phyloP scores from a whole-genome alignment of 2,888 invertebrate genomes.

The Cephus pygmeus region DNA sequence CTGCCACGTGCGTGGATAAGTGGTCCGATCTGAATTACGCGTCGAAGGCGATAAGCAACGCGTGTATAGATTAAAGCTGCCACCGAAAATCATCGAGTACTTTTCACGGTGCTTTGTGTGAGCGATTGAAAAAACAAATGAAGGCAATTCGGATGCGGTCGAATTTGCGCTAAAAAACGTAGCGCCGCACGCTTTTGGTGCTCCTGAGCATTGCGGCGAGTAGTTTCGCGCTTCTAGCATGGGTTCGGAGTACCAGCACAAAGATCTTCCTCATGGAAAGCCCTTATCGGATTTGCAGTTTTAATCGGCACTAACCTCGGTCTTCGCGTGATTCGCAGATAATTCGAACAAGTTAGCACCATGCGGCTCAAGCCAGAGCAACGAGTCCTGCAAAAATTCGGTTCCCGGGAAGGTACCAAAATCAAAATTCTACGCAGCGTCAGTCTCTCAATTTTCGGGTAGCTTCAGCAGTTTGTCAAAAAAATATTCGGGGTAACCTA shows the following conservation, averaged over 20 bases:
- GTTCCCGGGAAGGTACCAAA: no score
- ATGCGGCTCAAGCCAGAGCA: no score
- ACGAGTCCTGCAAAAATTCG: no score
- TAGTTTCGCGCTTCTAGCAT: constrained; percentile 12
- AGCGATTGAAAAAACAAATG: constrained; percentile 21
- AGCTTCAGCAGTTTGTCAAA: no score
- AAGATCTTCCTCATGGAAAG: background rate
- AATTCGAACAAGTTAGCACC: no score
- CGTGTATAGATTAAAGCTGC: constrained; percentile 24
- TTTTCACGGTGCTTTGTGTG: constrained; percentile 21
- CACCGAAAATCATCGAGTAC: constrained; percentile 21
- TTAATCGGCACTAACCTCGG: no score
- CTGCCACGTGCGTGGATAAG: constrained; percentile 15
- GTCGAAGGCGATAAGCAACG: constrained; percentile 17
- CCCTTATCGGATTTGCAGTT: background rate
- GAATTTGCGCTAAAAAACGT: constrained; percentile 19
- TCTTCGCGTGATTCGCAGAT: no score
- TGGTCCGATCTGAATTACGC: constrained; percentile 23
- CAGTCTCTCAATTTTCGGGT: no score
- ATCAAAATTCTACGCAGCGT: no score
- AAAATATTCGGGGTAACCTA: no score
- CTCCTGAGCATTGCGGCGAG: constrained; percentile 19
- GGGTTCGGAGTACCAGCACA: background rate
- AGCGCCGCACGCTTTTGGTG: constrained; percentile 18
- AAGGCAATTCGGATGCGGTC: constrained; percentile 22